Conservation (phyloP, 2,113 vertebrate species). For the Lota lota region DNA sequence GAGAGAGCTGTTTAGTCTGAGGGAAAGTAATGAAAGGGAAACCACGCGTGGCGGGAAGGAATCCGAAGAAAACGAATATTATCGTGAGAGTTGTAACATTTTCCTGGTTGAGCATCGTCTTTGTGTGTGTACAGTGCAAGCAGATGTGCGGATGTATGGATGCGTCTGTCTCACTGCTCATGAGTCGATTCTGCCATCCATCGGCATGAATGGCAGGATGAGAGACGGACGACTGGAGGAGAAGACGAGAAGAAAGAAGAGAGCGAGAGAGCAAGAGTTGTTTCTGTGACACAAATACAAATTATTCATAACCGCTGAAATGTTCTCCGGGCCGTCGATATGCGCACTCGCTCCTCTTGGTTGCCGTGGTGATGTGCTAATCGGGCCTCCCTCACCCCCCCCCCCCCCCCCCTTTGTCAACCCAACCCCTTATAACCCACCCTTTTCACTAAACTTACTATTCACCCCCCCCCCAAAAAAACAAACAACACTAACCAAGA, state of each 20-base stretch:
- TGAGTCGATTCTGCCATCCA: background rate
- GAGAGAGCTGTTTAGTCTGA: background rate
- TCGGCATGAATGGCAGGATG: background rate
- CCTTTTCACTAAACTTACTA: no score
- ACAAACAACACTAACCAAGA: background rate
- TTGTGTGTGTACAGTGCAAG: background rate
- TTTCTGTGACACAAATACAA: conserved; percentile 54
- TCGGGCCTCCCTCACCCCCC: conserved; percentile 24
- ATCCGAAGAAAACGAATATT: background rate
- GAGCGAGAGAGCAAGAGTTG: conserved; percentile 6
- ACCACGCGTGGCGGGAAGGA: background rate
- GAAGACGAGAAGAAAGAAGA: background rate
- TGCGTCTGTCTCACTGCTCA: background rate
- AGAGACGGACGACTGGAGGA: background rate
- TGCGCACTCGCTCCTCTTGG: conserved; percentile 59
- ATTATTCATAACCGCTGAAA: conserved; percentile 60
- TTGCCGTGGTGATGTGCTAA: conserved; percentile 68
- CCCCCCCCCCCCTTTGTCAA: background rate
- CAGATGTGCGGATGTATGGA: no score
- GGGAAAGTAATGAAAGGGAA: no score
- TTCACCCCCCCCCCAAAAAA: no score
- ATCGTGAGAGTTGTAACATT: no score
- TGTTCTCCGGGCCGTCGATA: conserved; percentile 44
- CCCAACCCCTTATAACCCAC: background rate
- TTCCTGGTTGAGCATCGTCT: background rate